These are phyloP conservation scores for Augochlorella aurata DNA, from an alignment of 2,888 invertebrate genomes.

Conservation along the genomic window DNA sequence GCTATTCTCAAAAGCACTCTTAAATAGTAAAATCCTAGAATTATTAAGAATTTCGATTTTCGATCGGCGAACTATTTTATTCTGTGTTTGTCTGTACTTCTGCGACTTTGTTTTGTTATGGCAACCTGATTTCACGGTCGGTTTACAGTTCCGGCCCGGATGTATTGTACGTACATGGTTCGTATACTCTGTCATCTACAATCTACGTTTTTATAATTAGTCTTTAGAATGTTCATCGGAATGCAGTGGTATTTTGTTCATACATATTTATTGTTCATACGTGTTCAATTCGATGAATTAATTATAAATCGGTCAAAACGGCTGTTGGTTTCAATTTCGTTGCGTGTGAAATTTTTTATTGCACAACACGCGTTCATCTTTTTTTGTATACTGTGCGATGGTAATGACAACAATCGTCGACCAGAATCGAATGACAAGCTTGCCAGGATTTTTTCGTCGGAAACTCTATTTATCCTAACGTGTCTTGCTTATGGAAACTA, in stretches of 20 bases:
- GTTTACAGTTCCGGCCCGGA: conserved; percentile 79
- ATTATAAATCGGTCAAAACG: too few relatives aligned
- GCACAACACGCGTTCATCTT: not conserved
- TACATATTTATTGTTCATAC: not conserved
- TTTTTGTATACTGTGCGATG: not conserved
- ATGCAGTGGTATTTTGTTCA: not conserved
- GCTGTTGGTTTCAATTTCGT: not conserved
- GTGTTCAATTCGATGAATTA: too few relatives aligned
- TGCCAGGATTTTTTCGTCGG: not conserved
- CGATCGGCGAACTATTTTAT: not conserved
- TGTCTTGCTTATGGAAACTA: not conserved
- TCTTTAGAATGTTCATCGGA: not conserved
- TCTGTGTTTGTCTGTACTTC: not conserved
- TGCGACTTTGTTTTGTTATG: conserved; percentile 56
- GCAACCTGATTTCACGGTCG: conserved; percentile 80
- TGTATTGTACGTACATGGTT: conserved; percentile 68
- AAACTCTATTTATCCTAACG: not conserved
- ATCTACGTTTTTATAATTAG: conserved; percentile 46
- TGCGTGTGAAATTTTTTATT: not conserved
- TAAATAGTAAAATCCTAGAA: not conserved
- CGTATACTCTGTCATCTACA: conserved; percentile 40
- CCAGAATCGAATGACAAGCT: not conserved
- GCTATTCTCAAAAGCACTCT: too few relatives aligned
- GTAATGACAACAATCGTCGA: not conserved
- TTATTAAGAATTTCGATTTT: conserved; percentile 9